phyloP scores from a whole-genome alignment of 2,797 vertebrate genomes.

The Chelidonichthys spinosus region DNA sequence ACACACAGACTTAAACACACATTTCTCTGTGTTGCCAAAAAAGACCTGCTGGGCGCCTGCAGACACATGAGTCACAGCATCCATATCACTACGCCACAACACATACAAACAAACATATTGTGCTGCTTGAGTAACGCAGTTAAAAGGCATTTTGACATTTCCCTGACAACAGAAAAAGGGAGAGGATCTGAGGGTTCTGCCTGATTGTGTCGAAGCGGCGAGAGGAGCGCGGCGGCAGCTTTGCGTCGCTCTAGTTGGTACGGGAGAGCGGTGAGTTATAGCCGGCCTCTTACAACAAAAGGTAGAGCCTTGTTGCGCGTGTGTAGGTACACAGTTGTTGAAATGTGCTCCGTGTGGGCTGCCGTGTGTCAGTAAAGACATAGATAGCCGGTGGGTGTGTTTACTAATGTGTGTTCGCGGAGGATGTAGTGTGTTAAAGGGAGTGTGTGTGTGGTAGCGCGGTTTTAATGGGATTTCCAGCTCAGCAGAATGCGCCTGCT shows the following conservation, averaged over 20 bases:
- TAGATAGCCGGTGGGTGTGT: slow-evolving; percentile 61
- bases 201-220: slow-evolving; percentile 52
- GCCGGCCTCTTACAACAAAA: slow-evolving; percentile 54
- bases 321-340: slow-evolving; percentile 47
- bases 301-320: slow-evolving; percentile 35
- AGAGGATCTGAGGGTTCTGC: slow-evolving; percentile 54
- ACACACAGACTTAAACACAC: slow-evolving; percentile 36
- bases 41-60: slow-evolving; percentile 68
- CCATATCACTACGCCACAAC: slow-evolving; percentile 69
- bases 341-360: slow-evolving; percentile 57
- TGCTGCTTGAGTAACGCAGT: slow-evolving; percentile 57
- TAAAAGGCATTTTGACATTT: slow-evolving; percentile 70
- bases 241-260: slow-evolving; percentile 63
- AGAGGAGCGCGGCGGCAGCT: slow-evolving; percentile 55
- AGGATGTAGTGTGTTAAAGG: slow-evolving; percentile 55
- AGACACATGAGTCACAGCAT: slow-evolving; percentile 75
- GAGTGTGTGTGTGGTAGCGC: slow-evolving; percentile 46
- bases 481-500: slow-evolving; percentile 81
- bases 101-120: slow-evolving; percentile 75
- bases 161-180: slow-evolving; percentile 51
- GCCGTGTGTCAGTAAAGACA: slow-evolving; percentile 71
- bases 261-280: slow-evolving; percentile 62
- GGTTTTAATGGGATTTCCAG: slow-evolving; percentile 87
- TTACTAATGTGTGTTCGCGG: slow-evolving; percentile 64
- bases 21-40: slow-evolving; percentile 50